Conservation (phyloP, 2,888 invertebrate species). For the Tetranychus piercei region DNA sequence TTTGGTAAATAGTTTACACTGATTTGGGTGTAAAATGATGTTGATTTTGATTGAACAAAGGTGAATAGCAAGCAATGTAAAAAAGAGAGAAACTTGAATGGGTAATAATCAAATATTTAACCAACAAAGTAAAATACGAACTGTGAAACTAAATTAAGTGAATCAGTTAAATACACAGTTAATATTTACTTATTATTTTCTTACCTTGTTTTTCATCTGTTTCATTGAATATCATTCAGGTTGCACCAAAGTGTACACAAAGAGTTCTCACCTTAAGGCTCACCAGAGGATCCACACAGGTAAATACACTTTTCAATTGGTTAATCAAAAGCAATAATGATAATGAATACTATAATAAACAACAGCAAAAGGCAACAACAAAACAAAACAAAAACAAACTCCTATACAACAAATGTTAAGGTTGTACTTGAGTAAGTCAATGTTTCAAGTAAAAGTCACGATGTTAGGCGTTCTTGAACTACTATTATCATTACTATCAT, state of each 20-base stretch:
- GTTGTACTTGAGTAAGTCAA: not conserved
- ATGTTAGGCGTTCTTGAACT: not conserved
- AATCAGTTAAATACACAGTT: too few relatives aligned
- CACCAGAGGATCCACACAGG: constrained; percentile 95
- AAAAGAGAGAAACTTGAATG: too few relatives aligned
- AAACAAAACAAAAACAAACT: not conserved
- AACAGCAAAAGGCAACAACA: not conserved
- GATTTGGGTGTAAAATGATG: too few relatives aligned
- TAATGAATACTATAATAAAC: not conserved
- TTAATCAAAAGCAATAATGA: not conserved
- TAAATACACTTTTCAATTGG: constrained; percentile 36
- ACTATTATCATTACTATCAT: not conserved
- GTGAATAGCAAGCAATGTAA: too few relatives aligned
- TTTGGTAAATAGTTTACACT: too few relatives aligned
- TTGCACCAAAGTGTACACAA: constrained; percentile 89
- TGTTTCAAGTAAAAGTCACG: not conserved
- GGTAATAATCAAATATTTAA: too few relatives aligned
- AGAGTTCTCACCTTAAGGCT: constrained; percentile 91
- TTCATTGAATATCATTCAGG: constrained; percentile 36
- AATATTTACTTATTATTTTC: not conserved
- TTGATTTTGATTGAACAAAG: too few relatives aligned
- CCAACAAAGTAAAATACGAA: too few relatives aligned
- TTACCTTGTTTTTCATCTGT: not conserved
- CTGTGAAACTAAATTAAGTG: too few relatives aligned
- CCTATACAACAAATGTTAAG: not conserved